Base-by-base conservation (phyloP, 92 coral and sea anemone genomes). In the Phenganax stokvisi region DNA sequence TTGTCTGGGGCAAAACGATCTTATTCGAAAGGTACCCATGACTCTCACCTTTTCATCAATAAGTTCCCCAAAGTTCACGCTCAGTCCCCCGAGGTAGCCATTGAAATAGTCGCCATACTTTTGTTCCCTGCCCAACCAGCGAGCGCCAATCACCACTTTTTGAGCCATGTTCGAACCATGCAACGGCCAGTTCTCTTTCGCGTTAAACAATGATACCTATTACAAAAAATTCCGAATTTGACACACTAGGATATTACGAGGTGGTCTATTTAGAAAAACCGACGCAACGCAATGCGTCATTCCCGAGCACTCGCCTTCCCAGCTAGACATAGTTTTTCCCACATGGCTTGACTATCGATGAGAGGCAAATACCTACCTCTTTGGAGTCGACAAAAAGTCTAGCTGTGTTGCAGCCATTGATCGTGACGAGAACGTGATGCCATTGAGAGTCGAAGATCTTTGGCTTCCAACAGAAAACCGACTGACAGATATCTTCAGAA, bases 61-160 rank as follows among this genome's bases (percentile, higher is more conserved):
- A 0, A 81, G 70, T 75, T 85, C 92, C 76, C 84, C 88, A 54
- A 90, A 88, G 63, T 89, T 89, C 81, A 96, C 78, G 16, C 89
- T 84, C 86, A 96, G 51, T 53, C 99, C 99, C 52, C 92, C 88
- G 71, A 96, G 84, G 59, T 78, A 89, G 44, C 99, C 99, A 10
- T 80, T 77, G 77, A 96, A 92, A 73, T 79, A 85, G 53, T 92
- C 89, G 1, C 74, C 85, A 67, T 85, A 92, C 57, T 80, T 71
- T 15, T 84, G 61, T 64, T 90, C 96, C 81, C 89, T 88, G 47
- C 88, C 99, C 30, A 82, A 80, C 87, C 93, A 96, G 31, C 86
- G 92, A 0, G 97, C 99, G 16, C 99, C 99, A 81, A 92, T 80
- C 25, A 87, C 87, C 68, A 92, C 54, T 12, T 80, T 79, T 56